phyloP scores from a whole-genome alignment of 2,113 vertebrate genomes.

The Isurus oxyrinchus region DNA sequence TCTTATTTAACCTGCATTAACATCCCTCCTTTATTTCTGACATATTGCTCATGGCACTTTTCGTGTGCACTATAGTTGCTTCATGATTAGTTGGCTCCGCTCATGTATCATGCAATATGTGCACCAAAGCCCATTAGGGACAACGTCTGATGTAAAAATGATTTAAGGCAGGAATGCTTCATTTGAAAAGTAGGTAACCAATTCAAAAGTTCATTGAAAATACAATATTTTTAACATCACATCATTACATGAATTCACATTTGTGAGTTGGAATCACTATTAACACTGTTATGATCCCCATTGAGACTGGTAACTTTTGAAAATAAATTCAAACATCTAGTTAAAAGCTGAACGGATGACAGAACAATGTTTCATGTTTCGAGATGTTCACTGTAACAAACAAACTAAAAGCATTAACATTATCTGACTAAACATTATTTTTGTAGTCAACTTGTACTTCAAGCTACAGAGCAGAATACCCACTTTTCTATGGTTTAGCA shows the following conservation, averaged over 20 bases:
- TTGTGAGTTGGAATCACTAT: background rate
- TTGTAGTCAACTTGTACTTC: too few relatives aligned
- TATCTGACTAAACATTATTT: too few relatives aligned
- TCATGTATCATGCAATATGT: background rate
- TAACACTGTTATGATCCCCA: background rate
- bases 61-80: background rate
- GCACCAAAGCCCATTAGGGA: background rate
- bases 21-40: background rate
- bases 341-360: too few relatives aligned
- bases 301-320: too few relatives aligned
- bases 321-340: too few relatives aligned
- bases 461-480: too few relatives aligned
- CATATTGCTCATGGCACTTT: background rate
- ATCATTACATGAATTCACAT: background rate
- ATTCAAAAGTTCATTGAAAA: background rate
- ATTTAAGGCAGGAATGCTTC: background rate
- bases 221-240: background rate
- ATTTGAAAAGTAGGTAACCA: background rate
- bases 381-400: too few relatives aligned
- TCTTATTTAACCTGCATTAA: background rate
- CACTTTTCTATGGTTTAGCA: too few relatives aligned
- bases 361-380: too few relatives aligned
- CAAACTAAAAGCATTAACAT: too few relatives aligned
- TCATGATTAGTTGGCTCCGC: background rate
- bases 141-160: background rate